Evolutionary conservation across 1,140 invertebrate genomes (phyloP), one percentile per base, ranked within the genome.

Genomic region (Lanistes nyassanus): DNA sequence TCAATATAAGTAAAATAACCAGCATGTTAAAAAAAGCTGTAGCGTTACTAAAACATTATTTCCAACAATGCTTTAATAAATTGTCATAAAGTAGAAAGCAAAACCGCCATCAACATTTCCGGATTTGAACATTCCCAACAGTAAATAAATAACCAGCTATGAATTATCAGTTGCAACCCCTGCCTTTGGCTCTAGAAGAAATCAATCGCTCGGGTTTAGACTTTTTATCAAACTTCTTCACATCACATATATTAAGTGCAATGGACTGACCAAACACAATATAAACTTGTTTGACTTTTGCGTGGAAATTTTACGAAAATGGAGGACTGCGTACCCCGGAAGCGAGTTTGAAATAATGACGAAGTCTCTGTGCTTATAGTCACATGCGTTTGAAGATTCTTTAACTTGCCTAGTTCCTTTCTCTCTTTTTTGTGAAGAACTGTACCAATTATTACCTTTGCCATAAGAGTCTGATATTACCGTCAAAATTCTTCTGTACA

Each of bases 311-410:
- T 47, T 3, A 47, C 5, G 2, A 47, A 1, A 9, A 47, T 47
- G 9, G 42, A 47, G 42, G 2, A 47, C 9, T 29, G n/a, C 55
- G 29, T 39, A 72, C 56, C 70, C 70, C 70, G 70, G 70, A 72
- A 72, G 70, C 70, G 39, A 72, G 21, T 42, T 58, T 60, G 34
- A 34, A 2, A 70, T 23, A 21, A 56, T 23, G 21, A 36, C 4
- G 13, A 11, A 16, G 1, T 7, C n/a, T n/a, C 26, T 58, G 1
- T 70, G 4, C 56, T 31, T 23, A 53, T 51, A 47, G 19, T 11
- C 23, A 23, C 7, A 42, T 6, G 0, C 3, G 9, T 29, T 42
- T 16, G 53, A 69, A 9, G 3, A n/a, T 9, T 16, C 16, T 53
- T 2, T 16, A 53, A 4, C 5, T 42, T 4, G 4, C 9, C 16